A percentile compares a stretch with the other conserved stretches of the same genome.
Evolutionary conservation across 2,113 vertebrate genomes (phyloP).

Genomic region (Dicaeum eximium): DNA sequence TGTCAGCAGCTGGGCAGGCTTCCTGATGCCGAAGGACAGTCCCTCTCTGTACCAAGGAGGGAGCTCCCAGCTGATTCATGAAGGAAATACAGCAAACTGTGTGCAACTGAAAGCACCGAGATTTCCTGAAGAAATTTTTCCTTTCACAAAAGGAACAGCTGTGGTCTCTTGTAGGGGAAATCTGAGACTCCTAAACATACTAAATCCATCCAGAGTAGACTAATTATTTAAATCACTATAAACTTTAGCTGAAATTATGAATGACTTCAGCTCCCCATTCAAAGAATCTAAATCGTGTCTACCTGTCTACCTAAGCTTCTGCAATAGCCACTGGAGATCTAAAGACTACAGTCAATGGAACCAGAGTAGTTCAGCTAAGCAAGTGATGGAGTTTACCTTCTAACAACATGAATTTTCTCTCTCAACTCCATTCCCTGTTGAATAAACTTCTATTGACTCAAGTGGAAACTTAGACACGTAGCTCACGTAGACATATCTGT

Average conservation of each 20-base stretch:
- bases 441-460: not conserved
- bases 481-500: not conserved
- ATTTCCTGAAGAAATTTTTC: not conserved
- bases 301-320: not conserved
- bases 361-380: not conserved
- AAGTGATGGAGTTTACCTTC: not conserved
- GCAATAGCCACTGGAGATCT: not conserved
- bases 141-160: not conserved
- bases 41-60: not conserved
- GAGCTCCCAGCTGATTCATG: not conserved
- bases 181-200: not conserved
- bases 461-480: not conserved
- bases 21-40: not conserved
- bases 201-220: not conserved
- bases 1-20: not conserved
- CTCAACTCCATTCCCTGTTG: not conserved
- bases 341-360: not conserved
- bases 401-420: not conserved
- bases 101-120: not conserved
- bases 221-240: not conserved
- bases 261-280: not conserved
- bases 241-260: not conserved
- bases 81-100: not conserved
- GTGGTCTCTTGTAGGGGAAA: not conserved
- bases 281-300: not conserved